Evolutionary conservation across 2,113 vertebrate genomes (phyloP).

Genomic region (Trichomycterus rosablanca): DNA sequence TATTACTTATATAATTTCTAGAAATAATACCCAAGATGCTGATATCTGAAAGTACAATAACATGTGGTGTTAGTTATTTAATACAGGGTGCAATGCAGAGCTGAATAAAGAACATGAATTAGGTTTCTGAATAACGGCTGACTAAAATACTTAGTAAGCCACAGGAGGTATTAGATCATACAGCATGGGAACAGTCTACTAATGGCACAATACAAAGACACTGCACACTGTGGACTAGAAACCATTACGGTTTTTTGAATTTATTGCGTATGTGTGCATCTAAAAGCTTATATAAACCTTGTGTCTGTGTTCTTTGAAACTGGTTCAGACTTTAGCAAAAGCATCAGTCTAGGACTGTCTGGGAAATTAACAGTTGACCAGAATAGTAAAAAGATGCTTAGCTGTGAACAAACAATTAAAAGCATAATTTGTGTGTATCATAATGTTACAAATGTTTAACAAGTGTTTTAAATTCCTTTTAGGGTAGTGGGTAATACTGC

Average conservation of each 20-base stretch:
- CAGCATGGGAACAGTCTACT: slow-evolving; percentile 8
- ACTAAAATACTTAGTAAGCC: slow-evolving; percentile 21
- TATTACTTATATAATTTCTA: too few species aligned
- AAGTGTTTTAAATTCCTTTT: too few species aligned
- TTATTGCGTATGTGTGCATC: not conserved
- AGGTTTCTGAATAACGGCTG: slow-evolving; percentile 17
- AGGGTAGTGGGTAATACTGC: too few species aligned
- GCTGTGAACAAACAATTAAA: too few species aligned
- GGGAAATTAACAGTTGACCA: too few species aligned
- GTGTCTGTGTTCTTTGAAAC: too few species aligned
- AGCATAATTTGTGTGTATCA: too few species aligned
- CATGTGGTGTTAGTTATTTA: slow-evolving; percentile 28
- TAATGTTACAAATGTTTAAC: too few species aligned
- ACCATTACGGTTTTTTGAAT: not conserved
- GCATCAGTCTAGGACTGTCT: too few species aligned
- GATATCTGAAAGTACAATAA: slow-evolving; percentile 39
- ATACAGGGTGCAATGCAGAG: not conserved
- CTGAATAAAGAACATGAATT: slow-evolving; percentile 7
- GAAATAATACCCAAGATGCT: slow-evolving; percentile 45
- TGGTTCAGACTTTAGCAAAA: too few species aligned
- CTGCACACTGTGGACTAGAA: not conserved
- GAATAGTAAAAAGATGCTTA: too few species aligned
- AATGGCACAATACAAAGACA: slow-evolving; percentile 26
- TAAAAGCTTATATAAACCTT: not conserved
- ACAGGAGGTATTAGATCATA: slow-evolving; percentile 31